These are phyloP conservation scores for Fragum fragum DNA, from an alignment of 2,888 invertebrate species.

Conservation along the genomic window DNA sequence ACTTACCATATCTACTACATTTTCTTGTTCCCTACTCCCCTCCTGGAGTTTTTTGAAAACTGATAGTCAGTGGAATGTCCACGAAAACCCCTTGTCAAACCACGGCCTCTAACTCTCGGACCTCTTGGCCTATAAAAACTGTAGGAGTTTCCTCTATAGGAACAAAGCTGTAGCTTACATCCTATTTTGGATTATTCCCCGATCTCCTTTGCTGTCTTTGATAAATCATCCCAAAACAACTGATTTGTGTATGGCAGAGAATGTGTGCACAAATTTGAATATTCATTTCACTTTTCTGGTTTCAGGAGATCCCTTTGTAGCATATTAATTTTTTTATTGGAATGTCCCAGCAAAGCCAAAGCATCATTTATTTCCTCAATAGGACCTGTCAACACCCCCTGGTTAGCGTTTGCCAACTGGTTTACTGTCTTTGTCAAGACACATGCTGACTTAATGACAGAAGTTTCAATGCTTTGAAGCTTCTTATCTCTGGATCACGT, in stretches of 20 bases:
- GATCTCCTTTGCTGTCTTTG: constrained; percentile 54
- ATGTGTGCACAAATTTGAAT: constrained; percentile 47
- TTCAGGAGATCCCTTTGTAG: constrained; percentile 38
- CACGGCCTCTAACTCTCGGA: constrained; percentile 2
- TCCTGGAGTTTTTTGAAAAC: constrained; percentile 6
- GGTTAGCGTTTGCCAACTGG: too few relatives aligned
- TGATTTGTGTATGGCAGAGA: constrained; percentile 35
- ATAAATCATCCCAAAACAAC: constrained; percentile 53
- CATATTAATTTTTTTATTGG: constrained; percentile 35
- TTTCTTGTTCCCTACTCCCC: neutral
- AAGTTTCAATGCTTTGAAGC: too few relatives aligned
- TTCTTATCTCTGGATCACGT: too few relatives aligned
- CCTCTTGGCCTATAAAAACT: constrained; percentile 16
- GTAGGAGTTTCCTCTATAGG: neutral
- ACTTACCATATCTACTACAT: neutral
- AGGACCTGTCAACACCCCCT: too few relatives aligned
- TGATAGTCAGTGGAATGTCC: constrained; percentile 6
- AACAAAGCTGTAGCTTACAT: constrained; percentile 36
- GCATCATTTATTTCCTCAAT: constrained; percentile 35
- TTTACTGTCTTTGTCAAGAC: too few relatives aligned
- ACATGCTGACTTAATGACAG: too few relatives aligned
- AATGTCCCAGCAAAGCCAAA: constrained; percentile 37
- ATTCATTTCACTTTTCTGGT: constrained; percentile 43
- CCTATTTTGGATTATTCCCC: constrained; percentile 47
- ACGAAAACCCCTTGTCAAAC: neutral